A percentile compares a stretch with the other conserved stretches of the same genome.
Evolutionary conservation across 2,113 vertebrate species (phyloP).

Genomic region (Oophaga pumilio): DNA sequence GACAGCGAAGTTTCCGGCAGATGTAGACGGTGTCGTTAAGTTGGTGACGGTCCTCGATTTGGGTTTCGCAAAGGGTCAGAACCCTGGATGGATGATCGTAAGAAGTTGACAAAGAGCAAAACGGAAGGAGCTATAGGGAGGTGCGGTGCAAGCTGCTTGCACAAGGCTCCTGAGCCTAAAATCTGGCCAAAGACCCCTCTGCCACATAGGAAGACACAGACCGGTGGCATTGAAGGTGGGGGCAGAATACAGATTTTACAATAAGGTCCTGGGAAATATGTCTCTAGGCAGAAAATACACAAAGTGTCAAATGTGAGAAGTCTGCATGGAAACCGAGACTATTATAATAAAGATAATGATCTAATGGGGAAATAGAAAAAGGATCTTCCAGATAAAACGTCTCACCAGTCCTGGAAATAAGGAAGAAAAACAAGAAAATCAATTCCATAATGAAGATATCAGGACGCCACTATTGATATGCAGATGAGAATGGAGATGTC

Average conservation of each 20-base stretch:
- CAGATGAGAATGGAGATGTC: no score
- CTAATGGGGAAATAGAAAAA: neutral
- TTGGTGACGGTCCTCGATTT: neutral
- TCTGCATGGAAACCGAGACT: neutral
- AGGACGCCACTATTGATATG: neutral
- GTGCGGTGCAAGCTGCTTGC: neutral
- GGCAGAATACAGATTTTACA: neutral
- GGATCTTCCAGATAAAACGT: neutral
- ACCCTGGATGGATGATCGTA: neutral
- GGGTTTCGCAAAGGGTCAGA: neutral
- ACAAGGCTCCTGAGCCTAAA: no score
- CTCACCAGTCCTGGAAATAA: conserved; percentile 1
- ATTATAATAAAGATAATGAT: neutral
- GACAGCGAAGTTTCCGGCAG: conserved; percentile 48
- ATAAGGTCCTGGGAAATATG: neutral
- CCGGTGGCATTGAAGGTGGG: neutral
- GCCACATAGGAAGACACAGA: neutral
- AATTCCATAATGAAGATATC: neutral
- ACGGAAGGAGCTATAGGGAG: neutral
- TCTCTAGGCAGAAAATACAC: neutral
- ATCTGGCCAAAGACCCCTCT: neutral
- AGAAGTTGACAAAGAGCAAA: neutral
- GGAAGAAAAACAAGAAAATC: neutral
- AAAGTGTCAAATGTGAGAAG: neutral
- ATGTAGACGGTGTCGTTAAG: conserved; percentile 27